Evolutionary conservation across 2,797 vertebrate genomes (phyloP), one percentile per base, ranked within the genome.

Genomic region (Orientallactaga sibirica): DNA sequence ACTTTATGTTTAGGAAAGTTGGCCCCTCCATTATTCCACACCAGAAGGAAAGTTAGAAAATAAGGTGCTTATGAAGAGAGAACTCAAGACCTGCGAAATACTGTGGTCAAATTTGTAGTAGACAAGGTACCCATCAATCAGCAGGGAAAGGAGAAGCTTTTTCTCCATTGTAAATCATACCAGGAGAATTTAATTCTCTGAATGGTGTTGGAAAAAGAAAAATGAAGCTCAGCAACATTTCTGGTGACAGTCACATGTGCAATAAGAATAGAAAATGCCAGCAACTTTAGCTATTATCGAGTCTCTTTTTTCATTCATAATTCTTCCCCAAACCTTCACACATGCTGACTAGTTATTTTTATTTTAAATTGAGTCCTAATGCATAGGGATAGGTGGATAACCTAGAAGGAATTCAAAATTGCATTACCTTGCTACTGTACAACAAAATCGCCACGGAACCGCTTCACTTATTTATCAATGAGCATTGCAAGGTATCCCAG

Each of bases 381-480:
- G 10, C 73, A 2, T 16, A 66, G 62, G 78, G 3, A 37, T 24
- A 3, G 19, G 52, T 68, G 19, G 70, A 41, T 68, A 87, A 87
- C 84, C 2, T 29, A 67, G 64, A 82, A 93, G 10, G 81, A 78
- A 88, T 84, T 91, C 66, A n/a, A 11, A 73, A 64, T 16, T 12
- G 25, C 25, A 27, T 18, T 27, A 75, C 27, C 37, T 48, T 82
- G 83, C 64, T 76, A 71, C 58, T 86, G 37, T 66, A 55, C 33
- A 61, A 61, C 37, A 68, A n/a, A 29, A 89, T 67, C 29, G 22
- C 89, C 43, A 37, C 2, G 2, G n/a, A 89, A 75, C 52, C 7
- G 25, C 83, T 84, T 93, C 76, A 76, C 95, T 75, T 95, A 79
- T 91, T 90, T 93, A 86, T 95, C 71, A 91, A 81, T 79, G 92